Conservation (phyloP, 92 coral and sea anemone species). For the Parazoanthus swiftii region DNA sequence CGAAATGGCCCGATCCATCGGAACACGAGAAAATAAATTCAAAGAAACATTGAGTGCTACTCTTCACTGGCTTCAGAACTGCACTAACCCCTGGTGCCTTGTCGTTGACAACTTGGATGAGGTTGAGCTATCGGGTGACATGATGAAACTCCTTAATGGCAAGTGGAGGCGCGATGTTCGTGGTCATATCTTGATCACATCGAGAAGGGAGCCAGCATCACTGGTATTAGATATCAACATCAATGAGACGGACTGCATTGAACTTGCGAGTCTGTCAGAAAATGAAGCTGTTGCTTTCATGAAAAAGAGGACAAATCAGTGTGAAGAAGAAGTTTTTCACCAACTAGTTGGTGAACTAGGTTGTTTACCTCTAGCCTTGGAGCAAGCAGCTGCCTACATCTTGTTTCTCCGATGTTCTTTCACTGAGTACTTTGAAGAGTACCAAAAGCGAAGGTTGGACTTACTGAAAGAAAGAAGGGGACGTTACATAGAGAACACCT, state of each 20-base stretch:
- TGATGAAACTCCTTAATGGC: conserved; percentile 69
- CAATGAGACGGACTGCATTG: conserved; percentile 54
- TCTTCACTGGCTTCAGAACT: conserved; percentile 53
- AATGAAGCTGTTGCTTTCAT: conserved; percentile 61
- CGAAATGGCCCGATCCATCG: conserved; percentile 69
- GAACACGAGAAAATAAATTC: conserved; percentile 62
- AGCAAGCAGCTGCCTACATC: conserved; percentile 88
- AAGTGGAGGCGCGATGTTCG: conserved; percentile 63
- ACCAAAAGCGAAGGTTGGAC: conserved; percentile 53
- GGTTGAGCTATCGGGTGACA: conserved; percentile 54
- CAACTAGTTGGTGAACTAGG: conserved; percentile 71
- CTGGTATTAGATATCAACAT: conserved; percentile 50
- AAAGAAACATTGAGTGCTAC: conserved; percentile 57
- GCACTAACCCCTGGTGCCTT: conserved; percentile 60
- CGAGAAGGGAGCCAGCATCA: conserved; percentile 68
- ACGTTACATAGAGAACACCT: conserved; percentile 50
- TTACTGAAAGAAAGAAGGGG: conserved; percentile 66
- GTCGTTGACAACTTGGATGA: conserved; percentile 82
- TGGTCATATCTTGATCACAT: conserved; percentile 77
- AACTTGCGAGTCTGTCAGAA: conserved; percentile 53
- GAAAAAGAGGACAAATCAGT: conserved; percentile 38
- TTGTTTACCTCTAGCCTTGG: conserved; percentile 81
- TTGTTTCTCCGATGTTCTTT: conserved; percentile 41
- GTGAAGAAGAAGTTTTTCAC: neutral
- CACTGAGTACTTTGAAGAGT: conserved; percentile 62